Base-by-base conservation (phyloP, 2,797 vertebrate genomes). In the Menidia menidia region DNA sequence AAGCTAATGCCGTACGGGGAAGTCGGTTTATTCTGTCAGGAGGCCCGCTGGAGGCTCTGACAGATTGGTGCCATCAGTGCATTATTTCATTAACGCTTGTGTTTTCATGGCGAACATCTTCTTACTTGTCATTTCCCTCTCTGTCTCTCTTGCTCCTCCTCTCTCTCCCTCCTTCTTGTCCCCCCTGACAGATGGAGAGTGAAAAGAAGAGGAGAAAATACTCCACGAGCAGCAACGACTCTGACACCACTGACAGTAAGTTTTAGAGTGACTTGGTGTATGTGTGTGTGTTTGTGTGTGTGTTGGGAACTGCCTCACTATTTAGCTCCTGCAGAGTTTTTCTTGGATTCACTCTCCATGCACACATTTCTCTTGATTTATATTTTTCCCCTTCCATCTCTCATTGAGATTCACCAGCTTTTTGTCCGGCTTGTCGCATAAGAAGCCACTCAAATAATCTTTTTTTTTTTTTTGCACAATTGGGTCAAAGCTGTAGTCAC, bases 231-330 rank as follows among this genome's bases (percentile, higher is more conserved):
- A 99, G 97, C 87, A 97, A 98, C 86, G 97, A 99, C 94, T 99
- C 97, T 0, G 97, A 98, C 94, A 97, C 97, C 94, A 96, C 96
- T 81, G 97, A 98, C 95, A 97, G 97, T 99, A 96, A 98, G 97
- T 93, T 83, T 57, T 65, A 75, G 43, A 55, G 53, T 30, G 48
- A 59, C 44, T 44, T 39, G 12, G 12, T n/a, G 60, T n/a, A 54
- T 42, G 62, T 53, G 45, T 35, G 62, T 52, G 61, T 54, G 33
- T 58, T 60, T 61, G 60, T 72, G 57, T 32, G 43, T 6, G 19
- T 19, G 13, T 52, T 6, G 11, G 25, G 19, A 50, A 18, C 18
- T 50, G 18, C 9, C 47, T 19, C 2, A 11, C 30, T 5, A 30
- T 52, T 52, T 11, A 13, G 14, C 66, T 75, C 80, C 82, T n/a